These are phyloP conservation scores for Girardia tigrina DNA, from an alignment of 2,888 invertebrate genomes.

Conservation along the genomic window DNA sequence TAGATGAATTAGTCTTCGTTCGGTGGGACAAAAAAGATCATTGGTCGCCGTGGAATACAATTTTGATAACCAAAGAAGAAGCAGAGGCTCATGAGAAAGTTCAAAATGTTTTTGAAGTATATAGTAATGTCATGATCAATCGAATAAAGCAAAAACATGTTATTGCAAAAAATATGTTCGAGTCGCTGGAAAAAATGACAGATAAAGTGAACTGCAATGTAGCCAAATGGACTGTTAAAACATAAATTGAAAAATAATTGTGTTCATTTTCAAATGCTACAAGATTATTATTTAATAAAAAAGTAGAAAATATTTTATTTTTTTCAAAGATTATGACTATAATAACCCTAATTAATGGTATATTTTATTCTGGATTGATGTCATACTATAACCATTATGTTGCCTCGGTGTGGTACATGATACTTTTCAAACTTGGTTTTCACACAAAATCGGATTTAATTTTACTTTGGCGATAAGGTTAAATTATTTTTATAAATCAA, in stretches of 20 bases:
- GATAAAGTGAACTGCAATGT: conserved; percentile 38
- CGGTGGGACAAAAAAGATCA: conserved; percentile 65
- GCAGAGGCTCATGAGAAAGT: conserved; percentile 64
- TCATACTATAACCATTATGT: too few relatives aligned
- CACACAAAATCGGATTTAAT: too few relatives aligned
- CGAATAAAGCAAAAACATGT: conserved; percentile 49
- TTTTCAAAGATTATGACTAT: too few relatives aligned
- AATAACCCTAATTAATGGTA: too few relatives aligned
- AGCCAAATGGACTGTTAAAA: neutral
- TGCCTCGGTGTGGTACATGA: too few relatives aligned
- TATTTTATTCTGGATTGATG: too few relatives aligned
- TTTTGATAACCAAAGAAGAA: conserved; percentile 70
- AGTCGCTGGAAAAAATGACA: conserved; percentile 47
- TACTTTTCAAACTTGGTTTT: too few relatives aligned
- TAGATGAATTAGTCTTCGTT: conserved; percentile 63
- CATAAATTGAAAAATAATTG: neutral
- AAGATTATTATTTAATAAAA: too few relatives aligned
- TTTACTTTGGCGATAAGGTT: too few relatives aligned
- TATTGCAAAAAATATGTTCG: conserved; percentile 48
- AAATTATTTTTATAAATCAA: too few relatives aligned
- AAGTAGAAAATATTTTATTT: too few relatives aligned
- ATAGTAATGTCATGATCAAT: conserved; percentile 48
- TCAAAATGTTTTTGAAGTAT: conserved; percentile 53
- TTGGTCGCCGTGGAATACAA: conserved; percentile 89
- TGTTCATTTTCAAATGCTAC: too few relatives aligned